These are phyloP conservation scores for Asteroscopus sphinx DNA, from an alignment of 2,888 invertebrate species.

Conservation along the genomic window DNA sequence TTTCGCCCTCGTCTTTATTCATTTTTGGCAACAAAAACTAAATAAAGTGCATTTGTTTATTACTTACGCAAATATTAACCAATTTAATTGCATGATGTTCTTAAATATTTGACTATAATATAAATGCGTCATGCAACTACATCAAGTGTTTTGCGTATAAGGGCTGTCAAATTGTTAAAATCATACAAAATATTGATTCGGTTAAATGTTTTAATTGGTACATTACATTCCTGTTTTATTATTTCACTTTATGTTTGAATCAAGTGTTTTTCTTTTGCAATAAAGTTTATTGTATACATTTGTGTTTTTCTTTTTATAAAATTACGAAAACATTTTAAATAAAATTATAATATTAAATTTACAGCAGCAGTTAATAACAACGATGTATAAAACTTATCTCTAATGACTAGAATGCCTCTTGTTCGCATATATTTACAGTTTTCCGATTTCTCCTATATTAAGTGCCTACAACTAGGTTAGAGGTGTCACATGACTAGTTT, in stretches of 20 bases:
- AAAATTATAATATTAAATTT: conserved; percentile 46
- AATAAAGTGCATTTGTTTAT: conserved; percentile 22
- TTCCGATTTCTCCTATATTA: conserved; percentile 37
- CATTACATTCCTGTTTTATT: conserved; percentile 83
- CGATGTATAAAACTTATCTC: conserved; percentile 71
- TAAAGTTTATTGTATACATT: conserved; percentile 79
- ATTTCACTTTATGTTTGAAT: conserved; percentile 62
- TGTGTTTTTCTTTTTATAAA: conserved; percentile 66
- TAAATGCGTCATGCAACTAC: neutral
- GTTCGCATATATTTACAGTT: conserved; percentile 58
- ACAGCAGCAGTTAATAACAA: conserved; percentile 70
- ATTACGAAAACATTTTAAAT: conserved; percentile 62
- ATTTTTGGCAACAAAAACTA: conserved; percentile 12
- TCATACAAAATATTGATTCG: conserved; percentile 70
- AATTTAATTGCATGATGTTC: conserved; percentile 6
- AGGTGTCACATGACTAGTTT: conserved; percentile 80
- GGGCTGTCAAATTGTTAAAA: conserved; percentile 64
- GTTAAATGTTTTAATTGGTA: conserved; percentile 82
- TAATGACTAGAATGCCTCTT: conserved; percentile 86
- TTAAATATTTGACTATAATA: conserved; percentile 7
- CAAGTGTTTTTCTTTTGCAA: conserved; percentile 70
- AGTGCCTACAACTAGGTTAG: conserved; percentile 66
- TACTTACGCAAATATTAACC: conserved; percentile 1
- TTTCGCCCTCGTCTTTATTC: conserved; percentile 8
- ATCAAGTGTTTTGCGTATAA: conserved; percentile 4